These are phyloP conservation scores for Squalus acanthias DNA, from an alignment of 2,797 vertebrate species.

Conservation along the genomic window DNA sequence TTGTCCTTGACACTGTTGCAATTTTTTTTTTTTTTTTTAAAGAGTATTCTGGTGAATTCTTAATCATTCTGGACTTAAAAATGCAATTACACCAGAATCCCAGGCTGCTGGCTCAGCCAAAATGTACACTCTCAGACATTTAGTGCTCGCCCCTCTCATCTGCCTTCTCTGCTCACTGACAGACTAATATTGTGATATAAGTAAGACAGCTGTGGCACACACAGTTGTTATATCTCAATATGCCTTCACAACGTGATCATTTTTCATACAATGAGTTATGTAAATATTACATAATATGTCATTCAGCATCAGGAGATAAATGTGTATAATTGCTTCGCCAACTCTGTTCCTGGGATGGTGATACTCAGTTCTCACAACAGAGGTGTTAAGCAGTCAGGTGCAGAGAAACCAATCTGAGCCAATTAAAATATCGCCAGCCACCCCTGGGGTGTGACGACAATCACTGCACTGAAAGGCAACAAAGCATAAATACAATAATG, in stretches of 20 bases:
- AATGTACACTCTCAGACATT: background rate
- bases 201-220: background rate
- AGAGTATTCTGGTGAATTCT: background rate
- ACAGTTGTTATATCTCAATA: background rate
- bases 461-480: background rate
- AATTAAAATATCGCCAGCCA: conserved; percentile 27
- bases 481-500: conserved; percentile 33
- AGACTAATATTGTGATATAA: background rate
- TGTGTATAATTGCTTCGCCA: conserved; percentile 30
- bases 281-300: conserved; percentile 32
- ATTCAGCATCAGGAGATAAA: conserved; percentile 33
- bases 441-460: conserved; percentile 27
- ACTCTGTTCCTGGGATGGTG: background rate
- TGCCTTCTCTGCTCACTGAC: background rate
- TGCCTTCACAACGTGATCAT: background rate
- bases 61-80: conserved; percentile 14
- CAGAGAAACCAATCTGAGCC: conserved; percentile 25
- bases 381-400: conserved; percentile 22
- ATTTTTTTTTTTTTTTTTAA: background rate
- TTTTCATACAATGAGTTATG: conserved; percentile 17
- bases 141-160: background rate
- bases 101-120: conserved; percentile 4
- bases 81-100: background rate
- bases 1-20: background rate
- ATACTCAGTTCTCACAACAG: background rate